Percentiles rank a stretch among this genome's conserved stretches.
Conservation (phyloP, 1,140 invertebrate genomes). For the Philotrypesis tridentata region DNA sequence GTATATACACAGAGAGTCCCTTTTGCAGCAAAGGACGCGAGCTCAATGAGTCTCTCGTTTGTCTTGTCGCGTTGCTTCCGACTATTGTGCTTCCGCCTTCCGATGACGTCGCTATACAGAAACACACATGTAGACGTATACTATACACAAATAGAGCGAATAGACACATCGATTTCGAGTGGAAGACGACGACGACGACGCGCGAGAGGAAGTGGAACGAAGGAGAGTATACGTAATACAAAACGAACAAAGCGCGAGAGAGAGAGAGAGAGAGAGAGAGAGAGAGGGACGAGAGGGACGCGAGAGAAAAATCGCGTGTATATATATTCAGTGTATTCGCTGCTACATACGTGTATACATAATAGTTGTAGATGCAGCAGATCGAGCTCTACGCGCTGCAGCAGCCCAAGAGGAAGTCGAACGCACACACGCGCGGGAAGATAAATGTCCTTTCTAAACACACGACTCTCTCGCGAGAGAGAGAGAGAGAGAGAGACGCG, state of each 20-base stretch:
- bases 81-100: not conserved
- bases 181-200: not conserved
- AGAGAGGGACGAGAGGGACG: no score
- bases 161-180: not conserved
- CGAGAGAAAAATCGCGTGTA: not conserved
- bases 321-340: not conserved
- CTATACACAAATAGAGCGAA: not conserved
- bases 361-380: no score
- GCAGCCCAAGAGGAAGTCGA: not conserved
- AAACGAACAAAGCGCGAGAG: not conserved
- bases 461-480: not conserved
- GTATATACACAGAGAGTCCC: not conserved
- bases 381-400: no score
- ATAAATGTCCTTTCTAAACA: constrained; percentile 21
- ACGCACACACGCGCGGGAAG: not conserved
- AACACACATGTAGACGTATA: no score
- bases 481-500: no score
- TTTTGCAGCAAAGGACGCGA: not conserved
- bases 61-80: not conserved
- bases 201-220: not conserved
- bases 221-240: not conserved
- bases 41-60: not conserved
- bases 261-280: no score
- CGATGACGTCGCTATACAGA: not conserved
- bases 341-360: not conserved